A percentile compares a stretch with the other conserved stretches of the same genome.
Conservation (phyloP, 2,113 vertebrate genomes). For the Varanus komodoensis region DNA sequence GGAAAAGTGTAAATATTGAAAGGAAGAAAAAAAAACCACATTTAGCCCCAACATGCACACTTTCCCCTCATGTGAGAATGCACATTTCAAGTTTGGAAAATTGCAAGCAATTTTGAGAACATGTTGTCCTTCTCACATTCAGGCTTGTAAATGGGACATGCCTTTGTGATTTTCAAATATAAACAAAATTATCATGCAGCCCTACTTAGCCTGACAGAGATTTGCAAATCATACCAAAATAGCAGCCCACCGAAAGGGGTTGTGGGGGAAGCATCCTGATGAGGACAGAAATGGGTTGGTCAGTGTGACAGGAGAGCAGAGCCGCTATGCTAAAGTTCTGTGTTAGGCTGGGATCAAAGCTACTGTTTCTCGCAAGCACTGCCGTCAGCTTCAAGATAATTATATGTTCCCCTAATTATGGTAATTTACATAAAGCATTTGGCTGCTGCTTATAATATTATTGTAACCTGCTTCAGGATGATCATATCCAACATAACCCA, state of each 20-base stretch:
- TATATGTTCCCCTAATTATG: neutral
- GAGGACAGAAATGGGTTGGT: neutral
- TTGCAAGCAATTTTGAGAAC: no score
- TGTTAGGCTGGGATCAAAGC: fast-evolving
- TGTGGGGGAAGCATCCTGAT: neutral
- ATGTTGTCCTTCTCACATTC: no score
- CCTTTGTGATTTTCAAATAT: no score
- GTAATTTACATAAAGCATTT: neutral
- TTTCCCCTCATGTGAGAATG: no score
- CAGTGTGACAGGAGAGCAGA: neutral
- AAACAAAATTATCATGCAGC: no score
- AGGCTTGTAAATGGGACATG: no score
- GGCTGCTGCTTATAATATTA: slow-evolving; percentile 14
- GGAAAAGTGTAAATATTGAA: no score
- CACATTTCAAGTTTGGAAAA: no score
- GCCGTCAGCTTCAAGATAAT: neutral
- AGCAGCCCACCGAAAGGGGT: neutral
- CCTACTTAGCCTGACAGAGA: neutral
- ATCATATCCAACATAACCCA: neutral
- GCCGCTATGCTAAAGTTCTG: neutral
- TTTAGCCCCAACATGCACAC: no score
- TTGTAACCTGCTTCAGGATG: neutral
- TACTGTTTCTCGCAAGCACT: neutral
- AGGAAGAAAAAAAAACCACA: no score
- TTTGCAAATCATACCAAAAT: neutral